phyloP scores from a whole-genome alignment of 2,888 invertebrate species.

The Pecten maximus region DNA sequence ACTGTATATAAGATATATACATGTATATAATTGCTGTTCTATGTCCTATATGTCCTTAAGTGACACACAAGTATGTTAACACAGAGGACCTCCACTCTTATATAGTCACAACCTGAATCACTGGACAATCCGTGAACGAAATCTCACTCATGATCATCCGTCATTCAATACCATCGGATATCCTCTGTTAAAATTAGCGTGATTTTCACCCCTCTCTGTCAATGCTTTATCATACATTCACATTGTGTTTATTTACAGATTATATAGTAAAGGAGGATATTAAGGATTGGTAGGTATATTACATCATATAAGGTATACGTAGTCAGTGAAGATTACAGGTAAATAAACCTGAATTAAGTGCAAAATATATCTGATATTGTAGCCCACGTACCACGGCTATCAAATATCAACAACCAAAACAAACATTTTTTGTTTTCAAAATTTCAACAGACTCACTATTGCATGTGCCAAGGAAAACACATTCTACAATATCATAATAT shows the following conservation, averaged over 20 bases:
- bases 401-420: no score
- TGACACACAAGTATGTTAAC: background rate
- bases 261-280: background rate
- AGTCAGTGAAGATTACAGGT: background rate
- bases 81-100: background rate
- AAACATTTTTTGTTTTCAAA: no score
- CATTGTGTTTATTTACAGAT: slow-evolving; percentile 12
- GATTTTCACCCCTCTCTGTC: background rate
- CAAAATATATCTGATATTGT: no score
- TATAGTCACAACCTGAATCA: background rate
- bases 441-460: no score
- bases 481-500: no score
- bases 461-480: no score
- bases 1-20: background rate
- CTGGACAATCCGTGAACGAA: background rate
- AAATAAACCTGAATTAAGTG: background rate
- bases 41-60: background rate
- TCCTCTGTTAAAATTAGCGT: background rate
- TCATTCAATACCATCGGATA: slow-evolving; percentile 7
- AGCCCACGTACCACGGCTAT: no score
- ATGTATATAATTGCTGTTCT: slow-evolving; percentile 2
- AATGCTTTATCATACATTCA: background rate
- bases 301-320: background rate
- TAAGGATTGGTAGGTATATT: background rate
- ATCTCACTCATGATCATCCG: background rate